Evolutionary conservation across 2,113 vertebrate species (phyloP), one percentile per base, ranked within the genome.

Genomic region (Delphinus delphis): DNA sequence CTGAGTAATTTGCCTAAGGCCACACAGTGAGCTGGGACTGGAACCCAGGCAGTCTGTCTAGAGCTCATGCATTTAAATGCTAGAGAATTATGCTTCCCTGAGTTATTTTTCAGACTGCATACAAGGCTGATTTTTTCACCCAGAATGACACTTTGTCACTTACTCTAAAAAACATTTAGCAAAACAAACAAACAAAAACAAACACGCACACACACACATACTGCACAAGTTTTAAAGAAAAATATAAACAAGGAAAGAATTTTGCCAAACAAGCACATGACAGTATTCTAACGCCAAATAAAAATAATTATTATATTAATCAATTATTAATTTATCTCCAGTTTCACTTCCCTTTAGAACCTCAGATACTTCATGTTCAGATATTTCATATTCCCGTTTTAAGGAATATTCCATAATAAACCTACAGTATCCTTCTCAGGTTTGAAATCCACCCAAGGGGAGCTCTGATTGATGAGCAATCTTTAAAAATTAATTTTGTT

Each of bases 401-500:
- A 73, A 41, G 65, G 5, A 67, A 25, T 23, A 9, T 36, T 31
- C 38, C 31, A 50, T 2, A 87, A 58, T 55, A 90, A 95, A 36
- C 36, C 41, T 41, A 85, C 1, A 53, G 6, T 47, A 70, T 70
- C n/a, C 65, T 84, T 84, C 62, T 60, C 50, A 47, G 50, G 67
- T 85, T 58, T 88, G 73, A 67, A 74, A 93, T 55, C 31, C 31
- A 85, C 47, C 13, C 28, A 71, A 33, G 3, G 11, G 50, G 21
- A 79, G 15, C 23, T 63, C 38, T 85, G 92, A 95, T 6, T 53
- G 79, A 93, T 91, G 33, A 95, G 41, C n/a, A 87, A 53, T 18
- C 47, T 94, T 67, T 53, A 86, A n/a, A 80, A 94, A 89, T 84
- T 83, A 93, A 93, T 88, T 86, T 88, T 41, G 53, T 53, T 53